Percentiles rank a stretch among this genome's conserved stretches.
Evolutionary conservation across 2,888 invertebrate genomes (phyloP).

Genomic region (Lissonota sp.): DNA sequence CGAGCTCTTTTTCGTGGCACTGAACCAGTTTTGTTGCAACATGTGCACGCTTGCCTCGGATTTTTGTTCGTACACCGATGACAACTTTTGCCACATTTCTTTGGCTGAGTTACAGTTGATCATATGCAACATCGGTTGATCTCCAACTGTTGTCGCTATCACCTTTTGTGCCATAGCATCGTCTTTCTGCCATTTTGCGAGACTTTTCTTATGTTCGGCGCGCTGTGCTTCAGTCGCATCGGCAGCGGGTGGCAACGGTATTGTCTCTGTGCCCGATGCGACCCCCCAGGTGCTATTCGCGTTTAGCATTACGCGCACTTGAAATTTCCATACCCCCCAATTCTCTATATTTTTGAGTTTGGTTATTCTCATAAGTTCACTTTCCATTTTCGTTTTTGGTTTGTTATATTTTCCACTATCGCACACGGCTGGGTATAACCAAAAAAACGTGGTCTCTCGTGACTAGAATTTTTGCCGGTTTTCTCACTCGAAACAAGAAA

Average conservation of each 20-base stretch:
- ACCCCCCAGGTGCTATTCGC: slow-evolving; percentile 4
- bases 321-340: slow-evolving; percentile 44
- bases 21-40: slow-evolving; percentile 66
- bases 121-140: slow-evolving; percentile 67
- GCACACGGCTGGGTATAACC: slow-evolving; percentile 50
- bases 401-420: slow-evolving; percentile 15
- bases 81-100: slow-evolving; percentile 74
- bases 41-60: slow-evolving; percentile 69
- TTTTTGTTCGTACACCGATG: slow-evolving; percentile 72
- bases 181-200: slow-evolving; percentile 58
- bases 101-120: slow-evolving; percentile 70
- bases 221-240: not conserved
- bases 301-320: slow-evolving; percentile 29
- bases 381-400: slow-evolving; percentile 36
- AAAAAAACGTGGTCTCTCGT: slow-evolving; percentile 3
- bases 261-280: not conserved
- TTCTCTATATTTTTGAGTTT: slow-evolving; percentile 42
- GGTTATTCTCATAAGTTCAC: slow-evolving; percentile 39
- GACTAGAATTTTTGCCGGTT: not conserved
- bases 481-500: not conserved
- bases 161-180: slow-evolving; percentile 70
- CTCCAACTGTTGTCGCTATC: slow-evolving; percentile 67
- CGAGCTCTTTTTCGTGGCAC: slow-evolving; percentile 40
- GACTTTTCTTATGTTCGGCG: slow-evolving; percentile 1
- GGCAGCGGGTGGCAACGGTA: not conserved